Evolutionary conservation across 2,888 invertebrate genomes (phyloP).

Genomic region (Cataglyphis livida): DNA sequence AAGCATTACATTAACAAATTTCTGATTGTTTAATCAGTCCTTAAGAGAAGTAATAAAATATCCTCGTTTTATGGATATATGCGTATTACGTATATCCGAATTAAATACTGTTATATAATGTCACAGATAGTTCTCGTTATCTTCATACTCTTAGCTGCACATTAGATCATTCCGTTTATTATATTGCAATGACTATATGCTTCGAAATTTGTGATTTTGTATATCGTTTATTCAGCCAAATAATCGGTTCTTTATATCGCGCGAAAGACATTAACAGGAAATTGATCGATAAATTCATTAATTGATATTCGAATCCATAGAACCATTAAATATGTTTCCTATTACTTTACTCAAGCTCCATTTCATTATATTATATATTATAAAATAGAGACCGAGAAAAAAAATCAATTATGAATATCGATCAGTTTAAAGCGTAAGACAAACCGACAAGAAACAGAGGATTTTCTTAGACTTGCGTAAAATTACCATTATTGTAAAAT

Average conservation of each 20-base stretch:
- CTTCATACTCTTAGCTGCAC: constrained; percentile 43
- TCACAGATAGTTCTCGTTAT: constrained; percentile 79
- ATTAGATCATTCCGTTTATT: constrained; percentile 4
- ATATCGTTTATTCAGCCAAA: constrained; percentile 1
- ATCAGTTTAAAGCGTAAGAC: constrained; percentile 3
- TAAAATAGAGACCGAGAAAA: constrained; percentile 10
- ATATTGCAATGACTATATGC: constrained; percentile 26
- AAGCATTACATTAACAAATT: constrained; percentile 75
- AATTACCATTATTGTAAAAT: constrained; percentile 13
- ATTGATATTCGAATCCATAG: neutral
- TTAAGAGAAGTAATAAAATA: constrained; percentile 79
- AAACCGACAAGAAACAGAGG: neutral
- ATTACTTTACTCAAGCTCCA: constrained; percentile 1
- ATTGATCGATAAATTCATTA: neutral
- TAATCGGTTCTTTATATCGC: constrained; percentile 5
- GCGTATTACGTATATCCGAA: constrained; percentile 71
- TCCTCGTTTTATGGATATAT: constrained; percentile 75
- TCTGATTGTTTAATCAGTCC: constrained; percentile 71
- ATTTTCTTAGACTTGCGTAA: constrained; percentile 15
- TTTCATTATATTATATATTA: constrained; percentile 16
- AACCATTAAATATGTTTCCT: constrained; percentile 27
- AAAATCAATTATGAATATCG: constrained; percentile 11
- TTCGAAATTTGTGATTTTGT: constrained; percentile 17
- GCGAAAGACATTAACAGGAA: neutral
- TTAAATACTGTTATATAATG: constrained; percentile 83